Evolutionary conservation across 2,113 vertebrate species (phyloP).

Genomic region (Apistogramma diplotaenia): DNA sequence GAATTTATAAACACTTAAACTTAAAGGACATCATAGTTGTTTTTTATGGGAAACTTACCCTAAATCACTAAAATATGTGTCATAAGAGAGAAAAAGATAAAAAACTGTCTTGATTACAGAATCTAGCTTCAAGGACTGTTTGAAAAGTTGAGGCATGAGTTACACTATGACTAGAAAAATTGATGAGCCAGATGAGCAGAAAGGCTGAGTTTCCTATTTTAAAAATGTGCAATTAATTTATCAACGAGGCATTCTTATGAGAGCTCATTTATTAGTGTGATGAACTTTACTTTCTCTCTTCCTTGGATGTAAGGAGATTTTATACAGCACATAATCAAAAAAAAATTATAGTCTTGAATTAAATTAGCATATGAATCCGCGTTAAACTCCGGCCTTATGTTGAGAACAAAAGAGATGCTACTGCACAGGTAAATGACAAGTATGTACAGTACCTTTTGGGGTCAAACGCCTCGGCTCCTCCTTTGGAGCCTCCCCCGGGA

Average conservation of each 20-base stretch:
- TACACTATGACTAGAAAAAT: not conserved
- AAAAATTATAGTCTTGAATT: not conserved
- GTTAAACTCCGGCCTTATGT: not conserved
- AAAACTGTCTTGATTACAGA: not conserved
- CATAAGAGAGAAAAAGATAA: not conserved
- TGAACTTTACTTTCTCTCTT: not conserved
- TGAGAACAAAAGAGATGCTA: not conserved
- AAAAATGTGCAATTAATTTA: not conserved
- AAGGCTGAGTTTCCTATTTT: not conserved
- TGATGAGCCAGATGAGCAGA: not conserved
- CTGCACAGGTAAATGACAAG: not conserved
- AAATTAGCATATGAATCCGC: not conserved
- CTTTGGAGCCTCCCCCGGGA: conserved; percentile 96
- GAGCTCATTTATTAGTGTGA: not conserved
- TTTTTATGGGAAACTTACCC: not conserved
- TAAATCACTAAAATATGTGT: not conserved
- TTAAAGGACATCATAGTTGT: not conserved
- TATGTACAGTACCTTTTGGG: conserved; percentile 86
- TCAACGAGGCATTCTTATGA: not conserved
- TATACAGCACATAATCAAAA: not conserved
- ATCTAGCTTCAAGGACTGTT: not conserved
- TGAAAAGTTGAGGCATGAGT: not conserved
- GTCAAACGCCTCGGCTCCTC: conserved; percentile 94
- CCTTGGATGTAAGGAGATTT: not conserved
- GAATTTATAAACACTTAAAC: not conserved